A percentile compares a stretch with the other conserved stretches of the same genome.
Evolutionary conservation across 2,797 vertebrate genomes (phyloP).

Genomic region (Gephyroberyx darwinii): DNA sequence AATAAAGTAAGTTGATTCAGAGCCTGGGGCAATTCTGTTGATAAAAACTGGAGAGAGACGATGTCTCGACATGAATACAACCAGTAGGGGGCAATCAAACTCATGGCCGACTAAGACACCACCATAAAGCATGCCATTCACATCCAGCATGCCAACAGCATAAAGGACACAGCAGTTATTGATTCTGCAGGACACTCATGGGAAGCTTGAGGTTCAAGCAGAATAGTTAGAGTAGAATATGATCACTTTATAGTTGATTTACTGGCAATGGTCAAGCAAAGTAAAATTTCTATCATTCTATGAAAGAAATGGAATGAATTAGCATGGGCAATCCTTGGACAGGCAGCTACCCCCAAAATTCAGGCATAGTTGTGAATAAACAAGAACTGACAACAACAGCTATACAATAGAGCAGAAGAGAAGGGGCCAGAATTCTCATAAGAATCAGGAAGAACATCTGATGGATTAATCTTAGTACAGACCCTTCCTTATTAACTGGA

Average conservation of each 20-base stretch:
- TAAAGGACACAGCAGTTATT: slow-evolving; percentile 13
- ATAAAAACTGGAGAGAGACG: slow-evolving; percentile 34
- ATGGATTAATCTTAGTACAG: slow-evolving; percentile 20
- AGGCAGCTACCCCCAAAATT: slow-evolving; percentile 34
- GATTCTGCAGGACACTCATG: slow-evolving; percentile 33
- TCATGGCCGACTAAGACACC: slow-evolving; percentile 42
- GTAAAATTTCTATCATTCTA: slow-evolving; percentile 2
- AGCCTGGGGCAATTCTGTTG: slow-evolving; percentile 9
- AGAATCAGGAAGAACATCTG: slow-evolving; percentile 51
- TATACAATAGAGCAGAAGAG: slow-evolving; percentile 36
- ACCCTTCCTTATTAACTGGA: slow-evolving; percentile 58
- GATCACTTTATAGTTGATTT: background rate
- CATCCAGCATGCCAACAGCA: background rate
- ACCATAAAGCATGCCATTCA: slow-evolving; percentile 12
- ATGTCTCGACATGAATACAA: background rate
- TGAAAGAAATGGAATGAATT: slow-evolving; percentile 45
- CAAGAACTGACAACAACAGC: slow-evolving; percentile 33
- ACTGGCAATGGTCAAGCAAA: slow-evolving; percentile 7
- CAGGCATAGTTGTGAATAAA: slow-evolving; percentile 41
- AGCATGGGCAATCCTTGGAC: slow-evolving; percentile 36
- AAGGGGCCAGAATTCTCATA: slow-evolving; percentile 34
- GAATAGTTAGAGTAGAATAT: background rate
- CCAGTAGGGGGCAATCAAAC: slow-evolving; percentile 29
- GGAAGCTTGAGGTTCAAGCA: slow-evolving; percentile 8
- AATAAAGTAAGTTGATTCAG: slow-evolving; percentile 17